Base-by-base conservation (phyloP, 2,797 vertebrate genomes). In the Mormyrops attenuatus region DNA sequence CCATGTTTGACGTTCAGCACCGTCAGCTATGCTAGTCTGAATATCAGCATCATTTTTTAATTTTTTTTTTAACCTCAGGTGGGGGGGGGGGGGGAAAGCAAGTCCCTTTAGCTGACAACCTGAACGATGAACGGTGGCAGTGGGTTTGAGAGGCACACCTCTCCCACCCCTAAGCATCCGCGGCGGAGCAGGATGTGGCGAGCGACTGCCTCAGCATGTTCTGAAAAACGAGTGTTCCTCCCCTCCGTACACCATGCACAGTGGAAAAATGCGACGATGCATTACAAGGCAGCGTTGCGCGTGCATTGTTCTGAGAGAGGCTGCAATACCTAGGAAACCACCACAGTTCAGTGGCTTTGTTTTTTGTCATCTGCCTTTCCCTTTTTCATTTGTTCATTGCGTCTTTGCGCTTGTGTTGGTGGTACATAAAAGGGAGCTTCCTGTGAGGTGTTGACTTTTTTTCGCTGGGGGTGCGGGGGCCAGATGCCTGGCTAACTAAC, bases 171-270 rank as follows among this genome's bases (percentile, higher is more conserved):
- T 13, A 34, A 3, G 55, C 20, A 17, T 60, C 87, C 6, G 22
- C 50, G 22, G 22, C 44, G 20, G 88, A 89, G 88, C 93, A 94
- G 95, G 95, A 96, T 95, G 95, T 95, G 95, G 94, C 93, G 63
- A 93, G 90, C 69, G 90, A 60, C n/a, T 84, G 26, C 92, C 91
- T 89, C 30, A 38, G 66, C 66, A 26, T 2, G 30, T 60, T 47
- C 80, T 92, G 80, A 47, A 47, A 84, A 50, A 50, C 8, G 8
- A 2, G n/a, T 3, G 8, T 26, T 1, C 41, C 41, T 84, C 44
- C 38, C 80, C 49, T 85, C 44, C 2, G 11, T 80, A n/a, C 15
- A 1, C 49, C 15, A 50, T 3, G 84, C 22, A 1, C 26, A 22
- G 50, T 30, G 84, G 47, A 52, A 47, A n/a, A 52, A 52, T 47